Conservation (phyloP, 2,888 invertebrate species). For the Seladonia tumulorum region DNA sequence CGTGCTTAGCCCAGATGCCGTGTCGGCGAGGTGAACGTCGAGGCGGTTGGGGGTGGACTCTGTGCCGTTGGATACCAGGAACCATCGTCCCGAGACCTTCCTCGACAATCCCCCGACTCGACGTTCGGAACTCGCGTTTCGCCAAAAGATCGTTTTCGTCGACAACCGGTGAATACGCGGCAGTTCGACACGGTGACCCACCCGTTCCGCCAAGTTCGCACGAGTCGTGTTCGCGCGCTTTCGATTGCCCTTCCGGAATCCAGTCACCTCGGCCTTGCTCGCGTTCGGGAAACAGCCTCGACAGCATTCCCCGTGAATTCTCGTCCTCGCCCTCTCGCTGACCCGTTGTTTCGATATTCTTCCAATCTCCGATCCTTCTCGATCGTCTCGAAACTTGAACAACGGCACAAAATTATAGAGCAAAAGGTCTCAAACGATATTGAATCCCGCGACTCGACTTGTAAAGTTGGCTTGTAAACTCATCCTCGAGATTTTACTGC, state of each 20-base stretch:
- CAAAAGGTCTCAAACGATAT: neutral
- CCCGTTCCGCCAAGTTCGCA: neutral
- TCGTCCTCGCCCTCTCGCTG: neutral
- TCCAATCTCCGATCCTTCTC: neutral
- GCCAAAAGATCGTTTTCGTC: neutral
- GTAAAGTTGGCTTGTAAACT: too few relatives aligned
- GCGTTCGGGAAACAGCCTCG: neutral
- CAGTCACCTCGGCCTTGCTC: neutral
- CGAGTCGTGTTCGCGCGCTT: neutral
- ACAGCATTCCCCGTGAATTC: neutral
- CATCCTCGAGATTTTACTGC: too few relatives aligned
- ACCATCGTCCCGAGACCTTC: neutral
- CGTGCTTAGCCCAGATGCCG: neutral
- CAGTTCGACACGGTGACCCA: neutral
- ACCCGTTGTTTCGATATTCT: neutral
- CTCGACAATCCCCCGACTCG: neutral
- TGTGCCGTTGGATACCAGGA: neutral
- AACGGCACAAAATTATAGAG: neutral
- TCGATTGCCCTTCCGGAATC: neutral
- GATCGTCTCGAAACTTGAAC: neutral
- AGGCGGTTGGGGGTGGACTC: neutral
- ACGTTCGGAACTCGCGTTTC: neutral
- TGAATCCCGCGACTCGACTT: neutral
- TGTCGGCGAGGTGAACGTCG: neutral
- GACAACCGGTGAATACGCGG: neutral